phyloP scores from a whole-genome alignment of 2,797 vertebrate genomes.

The Neosilurus hyrtlii region DNA sequence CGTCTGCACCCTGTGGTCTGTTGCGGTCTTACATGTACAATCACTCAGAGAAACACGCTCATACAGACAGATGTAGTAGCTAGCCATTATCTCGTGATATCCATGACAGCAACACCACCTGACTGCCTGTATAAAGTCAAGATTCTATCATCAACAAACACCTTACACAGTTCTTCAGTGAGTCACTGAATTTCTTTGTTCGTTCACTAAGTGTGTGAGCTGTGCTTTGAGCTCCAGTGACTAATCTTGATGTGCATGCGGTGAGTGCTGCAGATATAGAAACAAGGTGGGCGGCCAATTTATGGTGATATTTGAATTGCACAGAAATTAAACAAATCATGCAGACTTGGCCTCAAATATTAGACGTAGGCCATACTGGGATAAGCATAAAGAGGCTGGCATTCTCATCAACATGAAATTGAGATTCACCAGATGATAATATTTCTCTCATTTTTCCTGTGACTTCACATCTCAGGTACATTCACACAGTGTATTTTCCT shows the following conservation, averaged over 20 bases:
- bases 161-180: constrained; percentile 33
- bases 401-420: not conserved
- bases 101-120: not conserved
- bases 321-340: constrained; percentile 14
- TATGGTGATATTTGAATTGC: constrained; percentile 44
- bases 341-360: not conserved
- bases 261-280: constrained; percentile 48
- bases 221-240: constrained; percentile 53
- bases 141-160: constrained; percentile 23
- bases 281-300: constrained; percentile 39
- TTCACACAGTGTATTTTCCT: not conserved
- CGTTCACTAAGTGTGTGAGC: constrained; percentile 52
- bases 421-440: not conserved
- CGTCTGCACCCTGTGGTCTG: too few species aligned
- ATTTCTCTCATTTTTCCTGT: not conserved
- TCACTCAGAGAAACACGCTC: too few species aligned
- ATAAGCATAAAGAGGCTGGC: not conserved
- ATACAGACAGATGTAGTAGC: not conserved
- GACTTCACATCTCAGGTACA: not conserved
- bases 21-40: too few species aligned
- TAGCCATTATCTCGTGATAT: constrained; percentile 8
- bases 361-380: constrained; percentile 6
- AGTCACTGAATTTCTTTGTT: constrained; percentile 35
- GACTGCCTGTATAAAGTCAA: constrained; percentile 35
- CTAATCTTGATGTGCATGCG: constrained; percentile 55